These are phyloP conservation scores for Metallyticus violacea DNA, from an alignment of 2,888 invertebrate species.

Conservation along the genomic window DNA sequence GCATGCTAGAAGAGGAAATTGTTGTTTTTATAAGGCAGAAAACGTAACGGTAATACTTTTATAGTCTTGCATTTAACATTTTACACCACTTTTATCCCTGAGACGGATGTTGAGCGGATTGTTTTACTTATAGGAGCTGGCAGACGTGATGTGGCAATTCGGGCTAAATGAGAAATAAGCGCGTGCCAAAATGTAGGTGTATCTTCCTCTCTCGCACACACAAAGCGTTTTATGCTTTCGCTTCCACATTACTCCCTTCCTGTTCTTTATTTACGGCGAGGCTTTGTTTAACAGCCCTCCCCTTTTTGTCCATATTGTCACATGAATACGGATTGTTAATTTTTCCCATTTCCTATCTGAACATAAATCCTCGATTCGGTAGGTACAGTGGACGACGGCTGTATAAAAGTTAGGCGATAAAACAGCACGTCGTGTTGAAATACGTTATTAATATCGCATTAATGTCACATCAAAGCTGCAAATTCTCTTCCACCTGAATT, in stretches of 20 bases:
- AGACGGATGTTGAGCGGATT: background rate
- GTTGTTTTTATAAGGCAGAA: background rate
- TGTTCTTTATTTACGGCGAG: background rate
- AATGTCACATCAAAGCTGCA: background rate
- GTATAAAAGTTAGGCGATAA: background rate
- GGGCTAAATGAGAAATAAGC: background rate
- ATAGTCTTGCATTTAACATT: background rate
- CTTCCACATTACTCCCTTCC: background rate
- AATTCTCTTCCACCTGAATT: background rate
- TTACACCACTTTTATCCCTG: background rate
- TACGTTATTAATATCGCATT: background rate
- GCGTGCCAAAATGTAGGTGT: background rate
- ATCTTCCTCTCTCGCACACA: background rate
- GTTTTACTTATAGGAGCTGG: background rate
- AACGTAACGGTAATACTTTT: background rate
- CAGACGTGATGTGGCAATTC: background rate
- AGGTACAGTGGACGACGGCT: background rate
- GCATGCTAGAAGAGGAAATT: background rate
- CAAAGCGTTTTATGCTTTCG: background rate
- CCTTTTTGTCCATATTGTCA: background rate
- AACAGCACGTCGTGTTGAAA: background rate
- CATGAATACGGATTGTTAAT: background rate
- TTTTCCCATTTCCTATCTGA: background rate
- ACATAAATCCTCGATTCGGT: background rate
- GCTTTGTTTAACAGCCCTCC: background rate